Evolutionary conservation across 2,797 vertebrate genomes (phyloP).

Genomic region (Malurus splendens): DNA sequence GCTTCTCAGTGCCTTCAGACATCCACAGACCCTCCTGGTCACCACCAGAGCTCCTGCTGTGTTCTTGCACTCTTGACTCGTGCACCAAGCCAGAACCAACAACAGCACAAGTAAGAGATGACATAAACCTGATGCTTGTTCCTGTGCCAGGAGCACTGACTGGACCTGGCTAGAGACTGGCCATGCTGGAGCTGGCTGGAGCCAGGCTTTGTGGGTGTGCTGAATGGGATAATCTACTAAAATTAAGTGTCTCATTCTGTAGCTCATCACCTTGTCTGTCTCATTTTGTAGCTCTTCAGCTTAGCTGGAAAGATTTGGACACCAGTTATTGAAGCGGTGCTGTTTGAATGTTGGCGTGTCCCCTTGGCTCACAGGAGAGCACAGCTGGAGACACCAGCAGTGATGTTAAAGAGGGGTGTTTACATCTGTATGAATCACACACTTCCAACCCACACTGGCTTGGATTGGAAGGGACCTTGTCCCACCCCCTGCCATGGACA

Average conservation of each 20-base stretch:
- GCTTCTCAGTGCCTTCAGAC: background rate
- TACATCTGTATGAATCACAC: background rate
- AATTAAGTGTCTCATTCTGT: background rate
- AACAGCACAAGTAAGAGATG: background rate
- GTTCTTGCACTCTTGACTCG: conserved; percentile 8
- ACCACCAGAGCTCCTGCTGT: background rate
- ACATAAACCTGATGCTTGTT: background rate
- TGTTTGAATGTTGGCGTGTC: background rate
- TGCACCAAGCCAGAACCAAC: background rate
- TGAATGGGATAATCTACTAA: background rate
- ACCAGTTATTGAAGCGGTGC: background rate
- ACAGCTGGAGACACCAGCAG: background rate
- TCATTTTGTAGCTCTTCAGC: background rate
- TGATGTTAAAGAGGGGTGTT: background rate
- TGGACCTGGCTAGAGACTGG: background rate
- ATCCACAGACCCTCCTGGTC: background rate
- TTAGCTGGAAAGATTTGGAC: background rate
- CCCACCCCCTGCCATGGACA: fast-evolving
- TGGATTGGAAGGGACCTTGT: background rate
- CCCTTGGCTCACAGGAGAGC: background rate
- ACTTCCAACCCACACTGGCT: background rate
- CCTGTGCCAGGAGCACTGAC: background rate
- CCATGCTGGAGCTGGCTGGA: background rate
- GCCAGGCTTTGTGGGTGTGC: background rate
- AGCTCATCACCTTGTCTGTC: background rate